Conservation (phyloP, 2,113 vertebrate genomes). For the Cynopterus brachyotis region DNA sequence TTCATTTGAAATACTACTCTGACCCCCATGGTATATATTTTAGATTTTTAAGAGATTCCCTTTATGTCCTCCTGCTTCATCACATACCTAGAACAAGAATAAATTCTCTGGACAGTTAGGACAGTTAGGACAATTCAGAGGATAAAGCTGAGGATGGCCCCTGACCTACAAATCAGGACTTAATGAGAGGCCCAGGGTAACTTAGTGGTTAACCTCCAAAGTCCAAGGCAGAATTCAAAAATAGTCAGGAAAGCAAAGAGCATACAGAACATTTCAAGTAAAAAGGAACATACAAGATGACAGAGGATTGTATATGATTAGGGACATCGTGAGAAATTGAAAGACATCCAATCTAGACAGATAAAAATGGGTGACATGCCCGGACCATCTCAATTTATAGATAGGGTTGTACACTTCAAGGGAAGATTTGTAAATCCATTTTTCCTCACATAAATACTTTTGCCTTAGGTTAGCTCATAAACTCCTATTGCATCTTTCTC, state of each 20-base stretch:
- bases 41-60: background rate
- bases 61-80: slow-evolving; percentile 26
- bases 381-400: background rate
- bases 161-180: background rate
- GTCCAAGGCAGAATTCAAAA: background rate
- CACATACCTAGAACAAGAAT: slow-evolving; percentile 1
- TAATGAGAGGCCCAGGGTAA: background rate
- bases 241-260: background rate
- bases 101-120: background rate
- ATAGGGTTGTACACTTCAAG: background rate
- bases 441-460: background rate
- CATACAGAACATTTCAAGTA: background rate
- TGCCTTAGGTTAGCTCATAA: slow-evolving; percentile 4
- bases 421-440: slow-evolving; percentile 41
- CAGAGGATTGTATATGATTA: background rate
- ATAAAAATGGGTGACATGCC: background rate
- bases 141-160: background rate
- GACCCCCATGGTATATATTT: slow-evolving; percentile 40
- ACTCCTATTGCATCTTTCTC: background rate
- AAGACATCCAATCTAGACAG: background rate
- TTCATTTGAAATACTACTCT: slow-evolving; percentile 60
- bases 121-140: background rate
- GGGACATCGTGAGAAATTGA: background rate
- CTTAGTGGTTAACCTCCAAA: background rate
- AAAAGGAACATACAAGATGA: background rate